A percentile compares a stretch with the other conserved stretches of the same genome.
phyloP scores from a whole-genome alignment of 2,888 invertebrate species.

The Phyto melanocephala region DNA sequence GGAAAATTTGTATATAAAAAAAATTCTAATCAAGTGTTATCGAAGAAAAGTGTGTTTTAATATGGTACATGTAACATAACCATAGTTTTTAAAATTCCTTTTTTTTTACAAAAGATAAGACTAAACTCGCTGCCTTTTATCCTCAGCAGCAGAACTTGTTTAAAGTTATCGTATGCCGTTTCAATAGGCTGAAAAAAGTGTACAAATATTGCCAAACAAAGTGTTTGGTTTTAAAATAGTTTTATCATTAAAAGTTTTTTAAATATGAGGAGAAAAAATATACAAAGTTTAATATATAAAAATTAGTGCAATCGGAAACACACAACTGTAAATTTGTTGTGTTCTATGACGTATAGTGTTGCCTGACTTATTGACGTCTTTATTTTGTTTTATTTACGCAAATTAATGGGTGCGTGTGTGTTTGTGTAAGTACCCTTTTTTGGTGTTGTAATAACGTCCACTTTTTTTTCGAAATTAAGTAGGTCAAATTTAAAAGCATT shows the following conservation, averaged over 20 bases:
- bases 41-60: constrained; percentile 30
- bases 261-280: background rate
- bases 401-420: background rate
- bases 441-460: background rate
- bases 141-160: constrained; percentile 8
- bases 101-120: background rate
- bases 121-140: background rate
- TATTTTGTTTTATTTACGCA: background rate
- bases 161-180: constrained; percentile 9
- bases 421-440: constrained; percentile 36
- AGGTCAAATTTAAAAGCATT: constrained; percentile 50
- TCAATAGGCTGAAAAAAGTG: constrained; percentile 1
- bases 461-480: constrained; percentile 35
- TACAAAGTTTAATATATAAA: background rate
- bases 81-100: constrained; percentile 21
- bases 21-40: background rate
- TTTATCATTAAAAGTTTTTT: background rate
- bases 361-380: constrained; percentile 25
- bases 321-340: constrained; percentile 55
- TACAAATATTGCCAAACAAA: background rate
- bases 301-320: constrained; percentile 32
- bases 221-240: background rate
- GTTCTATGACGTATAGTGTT: constrained; percentile 33
- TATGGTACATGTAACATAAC: constrained; percentile 52
- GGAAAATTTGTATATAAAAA: no score